Base-by-base conservation (phyloP, 64 coral and sea anemone species). In the Actinia tenebrosa region DNA sequence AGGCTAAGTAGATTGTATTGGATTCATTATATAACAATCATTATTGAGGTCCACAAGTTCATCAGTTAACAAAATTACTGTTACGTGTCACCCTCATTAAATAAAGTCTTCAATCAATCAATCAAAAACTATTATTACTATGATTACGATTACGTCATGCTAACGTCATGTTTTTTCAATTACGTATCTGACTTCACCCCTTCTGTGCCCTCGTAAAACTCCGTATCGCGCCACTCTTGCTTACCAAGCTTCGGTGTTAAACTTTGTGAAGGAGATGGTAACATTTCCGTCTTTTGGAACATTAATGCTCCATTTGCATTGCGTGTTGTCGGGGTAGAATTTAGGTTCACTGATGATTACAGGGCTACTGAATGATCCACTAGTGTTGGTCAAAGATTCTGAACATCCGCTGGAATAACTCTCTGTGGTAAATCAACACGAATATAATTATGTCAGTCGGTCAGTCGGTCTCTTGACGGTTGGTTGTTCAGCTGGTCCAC, bases 231-330 rank as follows among this genome's bases (percentile, higher is more conserved):
- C 45, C 5, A 7, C 3, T 27, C 54, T 30, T 63, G 56, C 83
- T 85, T 26, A 85, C 83, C 83, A 85, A 1, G 54, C 83, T 64
- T 85, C 83, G 26, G 83, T 85, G 54, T 85, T 7, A 54, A 85
- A 85, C 20, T 56, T 85, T 16, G 25, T 59, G 42, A 85, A 85
- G 5, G 4, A 3, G 56, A 85, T 85, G 1, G 30, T 64, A 13
- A 64, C 83, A 59, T 85, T 54, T 59, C 83, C 60, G 5, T 26
- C 83, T 1, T 43, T 18, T 45, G 83, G 83, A 7, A 85, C 9
- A 59, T 42, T 18, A 17, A 85, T 59, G 53, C 22, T 59, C 83
- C 83, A 85, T 37, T 61, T 61, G 15, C 83, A 85, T 1, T 27
- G 16, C 15, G 60, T 60, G 17, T 85, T 60, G 53, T 59, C 53